Percentiles rank a stretch among this genome's conserved stretches.
Evolutionary conservation across 2,888 invertebrate species (phyloP).

Genomic region (Lissonota sp.): DNA sequence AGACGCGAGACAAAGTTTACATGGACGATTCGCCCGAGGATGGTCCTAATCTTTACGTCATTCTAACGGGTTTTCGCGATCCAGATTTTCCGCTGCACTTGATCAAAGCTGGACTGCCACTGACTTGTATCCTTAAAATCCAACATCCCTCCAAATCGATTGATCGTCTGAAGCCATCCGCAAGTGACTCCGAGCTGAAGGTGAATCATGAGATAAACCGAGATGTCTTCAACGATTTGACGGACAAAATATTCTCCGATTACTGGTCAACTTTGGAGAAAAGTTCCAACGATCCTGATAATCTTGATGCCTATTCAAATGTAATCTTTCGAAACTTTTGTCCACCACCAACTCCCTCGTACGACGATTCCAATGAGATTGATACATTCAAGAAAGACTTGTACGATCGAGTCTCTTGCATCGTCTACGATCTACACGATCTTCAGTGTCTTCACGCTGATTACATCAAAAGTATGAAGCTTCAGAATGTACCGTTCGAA

Average conservation of each 20-base stretch:
- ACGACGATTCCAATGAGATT: constrained; percentile 38
- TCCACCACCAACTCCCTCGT: constrained; percentile 57
- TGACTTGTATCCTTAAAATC: constrained; percentile 74
- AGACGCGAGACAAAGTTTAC: constrained; percentile 85
- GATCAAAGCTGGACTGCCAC: constrained; percentile 72
- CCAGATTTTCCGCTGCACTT: constrained; percentile 72
- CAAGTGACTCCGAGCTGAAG: background rate
- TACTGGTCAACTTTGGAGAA: constrained; percentile 72
- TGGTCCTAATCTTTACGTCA: constrained; percentile 86
- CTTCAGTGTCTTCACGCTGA: constrained; percentile 84
- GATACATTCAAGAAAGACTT: constrained; percentile 76
- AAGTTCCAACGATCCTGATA: constrained; percentile 68
- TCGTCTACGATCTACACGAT: constrained; percentile 86
- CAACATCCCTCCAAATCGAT: constrained; percentile 65
- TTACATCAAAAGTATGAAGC: constrained; percentile 84
- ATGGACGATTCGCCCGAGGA: constrained; percentile 85
- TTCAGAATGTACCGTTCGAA: constrained; percentile 67
- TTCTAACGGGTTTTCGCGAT: constrained; percentile 85
- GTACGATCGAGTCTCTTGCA: constrained; percentile 85
- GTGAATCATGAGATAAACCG: background rate
- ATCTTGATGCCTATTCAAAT: constrained; percentile 73
- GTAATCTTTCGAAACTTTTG: constrained; percentile 69
- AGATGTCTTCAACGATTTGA: background rate
- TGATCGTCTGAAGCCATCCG: background rate
- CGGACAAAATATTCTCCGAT: constrained; percentile 34